These are phyloP conservation scores for Channa maculata DNA, from an alignment of 2,113 vertebrate species.

Conservation along the genomic window DNA sequence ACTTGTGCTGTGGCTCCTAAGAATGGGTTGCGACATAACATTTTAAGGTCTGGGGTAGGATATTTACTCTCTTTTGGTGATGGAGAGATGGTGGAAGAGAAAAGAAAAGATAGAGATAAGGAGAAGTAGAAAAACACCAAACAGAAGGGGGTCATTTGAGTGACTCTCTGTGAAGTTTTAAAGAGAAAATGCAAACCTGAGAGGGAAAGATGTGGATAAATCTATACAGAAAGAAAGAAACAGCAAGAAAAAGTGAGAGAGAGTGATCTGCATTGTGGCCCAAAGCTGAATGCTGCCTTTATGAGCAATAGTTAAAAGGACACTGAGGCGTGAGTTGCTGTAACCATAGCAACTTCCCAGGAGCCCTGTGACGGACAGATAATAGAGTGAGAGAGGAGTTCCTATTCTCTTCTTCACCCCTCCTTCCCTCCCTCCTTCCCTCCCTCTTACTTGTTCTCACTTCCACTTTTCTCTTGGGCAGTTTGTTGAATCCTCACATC, in stretches of 20 bases:
- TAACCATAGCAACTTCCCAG: slow-evolving; percentile 83
- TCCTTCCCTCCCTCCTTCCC: slow-evolving; percentile 57
- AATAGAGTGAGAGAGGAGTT: slow-evolving; percentile 83
- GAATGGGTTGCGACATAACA: slow-evolving; percentile 20
- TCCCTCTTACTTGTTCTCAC: slow-evolving; percentile 74
- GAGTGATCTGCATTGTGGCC: slow-evolving; percentile 72
- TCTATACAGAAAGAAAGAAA: slow-evolving; percentile 16
- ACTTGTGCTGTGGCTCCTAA: no score
- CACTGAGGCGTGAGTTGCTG: slow-evolving; percentile 82
- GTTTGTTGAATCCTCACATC: slow-evolving; percentile 73
- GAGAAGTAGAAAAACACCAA: slow-evolving; percentile 25
- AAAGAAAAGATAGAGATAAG: slow-evolving; percentile 5
- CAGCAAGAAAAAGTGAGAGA: slow-evolving; percentile 26
- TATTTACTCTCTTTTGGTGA: slow-evolving; percentile 44
- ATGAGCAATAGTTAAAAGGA: slow-evolving; percentile 85
- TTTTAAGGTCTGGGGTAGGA: slow-evolving; percentile 48
- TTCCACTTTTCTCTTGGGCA: slow-evolving; percentile 72
- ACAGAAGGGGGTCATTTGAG: neutral
- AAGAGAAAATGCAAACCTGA: slow-evolving; percentile 16
- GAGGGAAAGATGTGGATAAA: slow-evolving; percentile 29
- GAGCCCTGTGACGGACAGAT: slow-evolving; percentile 81
- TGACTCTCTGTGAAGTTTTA: slow-evolving; percentile 36
- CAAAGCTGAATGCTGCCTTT: slow-evolving; percentile 82
- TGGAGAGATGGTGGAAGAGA: slow-evolving; percentile 35
- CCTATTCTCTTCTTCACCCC: slow-evolving; percentile 75